Evolutionary conservation across 2,797 vertebrate genomes (phyloP), one percentile per base, ranked within the genome.

Genomic region (Cynopterus sphinx): DNA sequence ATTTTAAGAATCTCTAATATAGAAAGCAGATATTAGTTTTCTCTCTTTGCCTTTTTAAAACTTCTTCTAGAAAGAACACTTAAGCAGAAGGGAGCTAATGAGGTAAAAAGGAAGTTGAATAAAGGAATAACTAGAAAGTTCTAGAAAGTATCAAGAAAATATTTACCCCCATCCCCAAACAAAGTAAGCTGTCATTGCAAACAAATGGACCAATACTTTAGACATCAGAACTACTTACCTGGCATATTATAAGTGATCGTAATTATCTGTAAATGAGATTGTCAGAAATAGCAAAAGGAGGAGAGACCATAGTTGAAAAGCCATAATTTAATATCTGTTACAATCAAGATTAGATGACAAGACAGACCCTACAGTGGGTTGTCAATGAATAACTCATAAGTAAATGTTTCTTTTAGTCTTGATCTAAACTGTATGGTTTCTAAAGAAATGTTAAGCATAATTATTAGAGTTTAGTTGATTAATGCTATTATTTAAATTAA

Each of bases 401-500:
- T 39, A 41, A 13, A 49, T 59, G 3, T 55, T 91, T 75, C 67
- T 41, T 65, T 63, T 7, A 59, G 24, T 59, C 26, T 59, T 81
- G 9, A 43, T 36, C 61, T 36, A 81, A 91, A 90, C 21, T 70
- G 12, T 15, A 31, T 61, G 17, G 55, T 95, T 93, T 91, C 46
- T 67, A 67, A 59, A 84, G 31, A 79, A 73, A 39, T 94, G 19
- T 49, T 74, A 36, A 85, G 55, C 17, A 79, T 36, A 92, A 71
- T 43, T 67, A 28, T 3, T 63, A 55, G 6, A 22, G 11, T 65
- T 82, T 43, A 88, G n/a, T n/a, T 65, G 71, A 85, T 81, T 74
- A 67, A 65, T 82, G 36, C 15, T 85, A 41, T 85, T 57, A 84
- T 85, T 88, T 74, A 93, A 85, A 85, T 81, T 53, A 93, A 70